Base-by-base conservation (phyloP, 1,140 invertebrate species). In the Cotesia typhae region DNA sequence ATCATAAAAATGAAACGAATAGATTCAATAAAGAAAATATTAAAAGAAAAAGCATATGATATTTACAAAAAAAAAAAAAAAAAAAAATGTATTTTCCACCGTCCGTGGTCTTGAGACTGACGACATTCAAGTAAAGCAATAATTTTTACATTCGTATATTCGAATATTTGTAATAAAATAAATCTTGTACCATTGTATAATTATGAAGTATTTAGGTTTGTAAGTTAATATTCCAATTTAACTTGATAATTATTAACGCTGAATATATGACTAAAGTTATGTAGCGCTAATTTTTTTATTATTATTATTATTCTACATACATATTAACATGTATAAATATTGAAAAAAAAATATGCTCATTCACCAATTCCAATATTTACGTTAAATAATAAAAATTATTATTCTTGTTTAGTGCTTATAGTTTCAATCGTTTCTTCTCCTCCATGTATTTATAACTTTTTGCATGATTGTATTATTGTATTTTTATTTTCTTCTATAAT, bases 351-450 rank as follows among this genome's bases (percentile, higher is more conserved):
- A 37, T 37, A 78, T 74, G 73, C 71, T 76, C 79, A 74, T 80
- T 79, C 76, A 74, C 68, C 55, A 57, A 81, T 82, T 81, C 78
- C 73, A 80, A 38, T 75, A 70, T 75, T 75, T 79, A 77, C 75
- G 71, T 76, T 65, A 82, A 83, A 67, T n/a, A 66, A 66, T 66
- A 67, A 84, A 83, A 83, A 74, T 47, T 80, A 79, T 70, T 70
- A 81, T 83, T 82, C 82, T 83, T 82, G 82, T 81, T 69, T 69
- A 76, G 77, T 14, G 61, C 55, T 41, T 38, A 7, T 7, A 12
- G 4, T 37, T 10, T 61, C 41, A 67, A 72, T 51, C 36, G 51
- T 65, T 70, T 57, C 12, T 73, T 70, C 55, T 60, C 28, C 68
- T 52, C 36, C 53, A 41, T 3, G 38, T 51, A 72, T 61, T 17